phyloP scores from a whole-genome alignment of 1,140 invertebrate genomes.

The Probaryconus sp. region DNA sequence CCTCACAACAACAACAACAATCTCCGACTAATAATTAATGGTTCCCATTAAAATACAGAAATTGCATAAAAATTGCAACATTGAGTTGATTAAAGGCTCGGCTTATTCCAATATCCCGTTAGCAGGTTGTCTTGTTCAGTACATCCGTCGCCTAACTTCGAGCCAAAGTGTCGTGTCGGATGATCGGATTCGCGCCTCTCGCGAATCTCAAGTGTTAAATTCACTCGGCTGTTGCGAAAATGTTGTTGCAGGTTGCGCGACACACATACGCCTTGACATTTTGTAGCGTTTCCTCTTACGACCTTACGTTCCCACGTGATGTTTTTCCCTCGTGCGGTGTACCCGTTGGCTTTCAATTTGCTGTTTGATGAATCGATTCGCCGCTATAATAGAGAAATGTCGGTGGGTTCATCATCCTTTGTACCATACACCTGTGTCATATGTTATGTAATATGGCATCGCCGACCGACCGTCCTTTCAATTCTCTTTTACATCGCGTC shows the following conservation, averaged over 20 bases:
- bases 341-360: conserved; percentile 60
- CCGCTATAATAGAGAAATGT: conserved; percentile 50
- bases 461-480: conserved; percentile 16
- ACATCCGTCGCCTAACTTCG: conserved; percentile 15
- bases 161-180: background rate
- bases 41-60: conserved; percentile 42
- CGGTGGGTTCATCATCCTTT: conserved; percentile 44
- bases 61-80: conserved; percentile 34
- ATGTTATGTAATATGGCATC: conserved; percentile 47
- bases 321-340: conserved; percentile 43
- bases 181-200: conserved; percentile 7
- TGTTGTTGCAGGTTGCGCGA: conserved; percentile 27
- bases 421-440: conserved; percentile 22
- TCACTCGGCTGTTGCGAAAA: conserved; percentile 62
- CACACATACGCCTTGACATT: conserved; percentile 68
- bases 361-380: conserved; percentile 67
- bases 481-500: conserved; percentile 21
- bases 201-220: conserved; percentile 16
- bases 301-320: conserved; percentile 60
- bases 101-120: conserved; percentile 42
- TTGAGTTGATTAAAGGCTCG: conserved; percentile 33
- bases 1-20: conserved; percentile 23
- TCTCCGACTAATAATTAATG: conserved; percentile 40
- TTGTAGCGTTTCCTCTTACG: conserved; percentile 59
- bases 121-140: conserved; percentile 24